Evolutionary conservation across 2,797 vertebrate species (phyloP).

Genomic region (Macropodus opercularis): DNA sequence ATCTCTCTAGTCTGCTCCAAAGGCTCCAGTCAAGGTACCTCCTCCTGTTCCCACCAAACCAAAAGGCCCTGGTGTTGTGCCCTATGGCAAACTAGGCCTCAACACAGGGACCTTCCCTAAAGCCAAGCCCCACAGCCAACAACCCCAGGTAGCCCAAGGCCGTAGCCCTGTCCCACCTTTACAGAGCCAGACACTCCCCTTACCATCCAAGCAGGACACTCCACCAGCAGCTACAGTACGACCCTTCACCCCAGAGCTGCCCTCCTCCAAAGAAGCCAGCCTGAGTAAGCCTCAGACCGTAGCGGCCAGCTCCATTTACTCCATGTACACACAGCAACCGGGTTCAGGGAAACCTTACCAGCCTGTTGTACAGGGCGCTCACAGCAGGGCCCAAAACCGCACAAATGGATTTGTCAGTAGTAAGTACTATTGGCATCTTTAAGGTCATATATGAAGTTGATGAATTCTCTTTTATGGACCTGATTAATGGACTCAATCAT

Average conservation of each 20-base stretch:
- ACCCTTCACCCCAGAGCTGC: slow-evolving; percentile 93
- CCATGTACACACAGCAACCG: slow-evolving; percentile 94
- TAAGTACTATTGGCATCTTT: slow-evolving; percentile 71
- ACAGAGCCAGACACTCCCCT: slow-evolving; percentile 81
- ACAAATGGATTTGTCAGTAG: slow-evolving; percentile 87
- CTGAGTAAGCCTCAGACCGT: slow-evolving; percentile 90
- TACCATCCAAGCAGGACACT: slow-evolving; percentile 88
- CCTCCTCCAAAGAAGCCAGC: slow-evolving; percentile 85
- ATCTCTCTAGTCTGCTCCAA: slow-evolving; percentile 81
- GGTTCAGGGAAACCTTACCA: slow-evolving; percentile 86
- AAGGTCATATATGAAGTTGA: not conserved
- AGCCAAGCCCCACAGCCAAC: slow-evolving; percentile 83
- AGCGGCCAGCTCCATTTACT: slow-evolving; percentile 94
- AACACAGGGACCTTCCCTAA: slow-evolving; percentile 80
- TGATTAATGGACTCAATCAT: not conserved
- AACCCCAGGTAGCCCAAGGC: slow-evolving; percentile 69
- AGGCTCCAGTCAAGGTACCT: slow-evolving; percentile 90
- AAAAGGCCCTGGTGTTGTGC: slow-evolving; percentile 87
- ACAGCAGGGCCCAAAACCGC: slow-evolving; percentile 84
- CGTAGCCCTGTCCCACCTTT: slow-evolving; percentile 73
- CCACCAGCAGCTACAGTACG: slow-evolving; percentile 93
- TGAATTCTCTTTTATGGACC: not conserved
- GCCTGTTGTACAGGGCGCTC: slow-evolving; percentile 81
- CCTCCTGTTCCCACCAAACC: slow-evolving; percentile 97
- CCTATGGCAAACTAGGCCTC: slow-evolving; percentile 80